Evolutionary conservation across 2,113 vertebrate species (phyloP).

Genomic region (Columba janthina): DNA sequence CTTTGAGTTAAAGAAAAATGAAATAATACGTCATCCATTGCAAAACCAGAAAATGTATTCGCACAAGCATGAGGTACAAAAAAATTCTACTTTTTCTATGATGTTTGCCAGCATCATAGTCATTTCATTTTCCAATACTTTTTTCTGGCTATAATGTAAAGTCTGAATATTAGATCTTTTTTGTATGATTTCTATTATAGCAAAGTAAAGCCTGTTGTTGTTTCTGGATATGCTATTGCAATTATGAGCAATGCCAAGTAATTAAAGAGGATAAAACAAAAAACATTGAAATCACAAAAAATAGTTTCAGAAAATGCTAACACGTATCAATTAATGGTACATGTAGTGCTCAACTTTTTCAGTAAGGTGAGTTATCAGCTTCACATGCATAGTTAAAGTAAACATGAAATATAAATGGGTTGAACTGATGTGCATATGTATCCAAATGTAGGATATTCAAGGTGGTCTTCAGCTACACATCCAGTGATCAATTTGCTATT

Average conservation of each 20-base stretch:
- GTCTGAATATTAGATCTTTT: fast-evolving
- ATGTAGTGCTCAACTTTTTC: background rate
- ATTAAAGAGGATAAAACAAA: background rate
- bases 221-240: background rate
- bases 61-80: background rate
- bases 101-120: background rate
- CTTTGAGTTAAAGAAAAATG: background rate
- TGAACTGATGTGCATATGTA: background rate
- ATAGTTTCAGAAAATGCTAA: background rate
- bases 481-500: background rate
- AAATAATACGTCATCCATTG: background rate
- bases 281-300: background rate
- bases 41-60: background rate
- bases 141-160: background rate
- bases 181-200: background rate
- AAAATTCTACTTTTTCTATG: background rate
- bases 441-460: background rate
- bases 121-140: background rate
- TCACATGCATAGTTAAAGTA: background rate
- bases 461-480: background rate
- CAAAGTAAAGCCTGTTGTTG: background rate
- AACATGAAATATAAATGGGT: background rate
- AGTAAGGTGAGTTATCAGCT: background rate
- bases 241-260: background rate
- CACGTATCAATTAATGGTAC: background rate